These are phyloP conservation scores for Amblyjoppa proteus DNA, from an alignment of 2,888 invertebrate genomes.

Conservation along the genomic window DNA sequence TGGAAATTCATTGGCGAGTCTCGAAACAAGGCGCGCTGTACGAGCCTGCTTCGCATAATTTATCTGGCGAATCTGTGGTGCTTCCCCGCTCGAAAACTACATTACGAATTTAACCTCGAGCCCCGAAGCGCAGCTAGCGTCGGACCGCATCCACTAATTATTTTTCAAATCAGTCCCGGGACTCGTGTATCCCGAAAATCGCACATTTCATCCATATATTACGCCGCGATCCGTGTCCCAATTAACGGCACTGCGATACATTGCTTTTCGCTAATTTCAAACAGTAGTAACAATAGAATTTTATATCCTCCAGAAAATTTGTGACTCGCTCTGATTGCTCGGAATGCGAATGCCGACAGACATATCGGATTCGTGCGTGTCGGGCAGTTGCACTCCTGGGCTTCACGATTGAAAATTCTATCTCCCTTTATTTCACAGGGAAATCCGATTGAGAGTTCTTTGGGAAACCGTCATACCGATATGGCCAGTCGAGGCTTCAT, in stretches of 20 bases:
- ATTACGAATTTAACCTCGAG: slow-evolving; percentile 59
- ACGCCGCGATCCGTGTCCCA: neutral
- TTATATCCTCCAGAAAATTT: neutral
- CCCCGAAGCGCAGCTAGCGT: neutral
- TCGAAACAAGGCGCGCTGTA: slow-evolving; percentile 22
- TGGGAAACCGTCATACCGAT: neutral
- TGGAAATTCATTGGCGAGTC: slow-evolving; percentile 60
- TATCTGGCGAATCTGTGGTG: slow-evolving; percentile 49
- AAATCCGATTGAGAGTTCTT: neutral
- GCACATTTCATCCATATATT: slow-evolving; percentile 33
- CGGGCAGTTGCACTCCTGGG: neutral
- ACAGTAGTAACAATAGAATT: neutral
- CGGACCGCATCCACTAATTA: slow-evolving; percentile 24
- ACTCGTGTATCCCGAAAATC: slow-evolving; percentile 17
- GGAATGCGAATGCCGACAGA: neutral
- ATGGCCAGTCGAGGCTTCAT: slow-evolving; percentile 9
- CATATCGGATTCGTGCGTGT: neutral
- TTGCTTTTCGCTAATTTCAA: neutral
- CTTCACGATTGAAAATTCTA: slow-evolving; percentile 13
- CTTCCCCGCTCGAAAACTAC: slow-evolving; percentile 53
- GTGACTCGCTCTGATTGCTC: neutral
- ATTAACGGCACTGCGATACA: slow-evolving; percentile 21
- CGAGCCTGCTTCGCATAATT: slow-evolving; percentile 61
- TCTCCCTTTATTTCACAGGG: neutral
- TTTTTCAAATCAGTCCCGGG: slow-evolving; percentile 34